Percentiles rank a stretch among this genome's conserved stretches.
Conservation (phyloP, 2,888 invertebrate genomes). For the Teleiodes luculella region DNA sequence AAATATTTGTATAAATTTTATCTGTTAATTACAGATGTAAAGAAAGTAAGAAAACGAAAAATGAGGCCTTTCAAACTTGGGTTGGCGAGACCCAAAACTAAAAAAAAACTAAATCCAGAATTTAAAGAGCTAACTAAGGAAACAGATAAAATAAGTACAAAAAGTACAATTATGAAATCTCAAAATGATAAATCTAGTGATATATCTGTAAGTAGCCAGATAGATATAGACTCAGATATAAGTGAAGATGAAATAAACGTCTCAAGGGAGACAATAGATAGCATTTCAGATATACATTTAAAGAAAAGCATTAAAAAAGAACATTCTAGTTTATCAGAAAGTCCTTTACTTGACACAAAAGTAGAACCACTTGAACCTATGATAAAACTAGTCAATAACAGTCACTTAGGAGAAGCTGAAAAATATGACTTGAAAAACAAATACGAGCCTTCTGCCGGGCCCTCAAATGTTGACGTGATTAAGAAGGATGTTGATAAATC, state of each 20-base stretch:
- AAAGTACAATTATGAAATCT: background rate
- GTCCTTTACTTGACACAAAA: conserved; percentile 23
- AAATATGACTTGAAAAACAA: conserved; percentile 53
- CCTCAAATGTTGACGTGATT: conserved; percentile 39
- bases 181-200: background rate
- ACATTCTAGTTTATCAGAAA: conserved; percentile 32
- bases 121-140: conserved; percentile 29
- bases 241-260: conserved; percentile 58
- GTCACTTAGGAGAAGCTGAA: conserved; percentile 35
- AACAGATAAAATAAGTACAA: background rate
- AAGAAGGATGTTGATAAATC: conserved; percentile 22
- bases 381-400: conserved; percentile 41
- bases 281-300: conserved; percentile 48
- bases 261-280: conserved; percentile 54
- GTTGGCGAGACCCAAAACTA: conserved; percentile 56
- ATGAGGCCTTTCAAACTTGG: conserved; percentile 65
- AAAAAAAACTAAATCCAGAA: conserved; percentile 34
- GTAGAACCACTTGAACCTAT: conserved; percentile 28
- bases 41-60: conserved; percentile 70
- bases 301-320: conserved; percentile 41
- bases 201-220: background rate
- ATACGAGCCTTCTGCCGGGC: conserved; percentile 57
- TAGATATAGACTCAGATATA: conserved; percentile 13
- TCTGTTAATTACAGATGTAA: conserved; percentile 57
- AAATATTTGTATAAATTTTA: too few relatives aligned